Evolutionary conservation across 2,888 invertebrate species (phyloP).

Genomic region (Rotaria socialis): DNA sequence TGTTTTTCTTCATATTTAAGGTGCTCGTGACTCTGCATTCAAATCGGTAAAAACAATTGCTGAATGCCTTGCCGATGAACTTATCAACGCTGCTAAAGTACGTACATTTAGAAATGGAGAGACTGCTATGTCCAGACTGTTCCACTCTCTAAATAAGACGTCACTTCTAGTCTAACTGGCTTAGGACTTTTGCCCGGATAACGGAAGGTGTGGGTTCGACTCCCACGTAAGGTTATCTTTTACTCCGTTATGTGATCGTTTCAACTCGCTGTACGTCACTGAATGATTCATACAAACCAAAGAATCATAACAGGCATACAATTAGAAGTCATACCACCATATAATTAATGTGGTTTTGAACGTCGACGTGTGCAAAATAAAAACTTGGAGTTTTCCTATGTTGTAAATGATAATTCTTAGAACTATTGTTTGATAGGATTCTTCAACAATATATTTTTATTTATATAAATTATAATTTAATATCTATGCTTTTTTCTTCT

Average conservation of each 20-base stretch:
- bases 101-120: slow-evolving; percentile 35
- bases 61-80: slow-evolving; percentile 97
- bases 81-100: slow-evolving; percentile 97
- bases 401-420: neutral
- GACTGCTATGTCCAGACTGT: too few species aligned
- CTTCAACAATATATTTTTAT: neutral
- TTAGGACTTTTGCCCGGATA: too few species aligned
- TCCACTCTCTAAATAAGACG: too few species aligned
- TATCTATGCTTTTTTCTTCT: slow-evolving; percentile 48
- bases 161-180: too few species aligned
- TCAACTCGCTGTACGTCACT: too few species aligned
- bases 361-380: slow-evolving; percentile 29
- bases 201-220: too few species aligned
- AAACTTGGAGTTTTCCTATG: neutral
- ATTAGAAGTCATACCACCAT: neutral
- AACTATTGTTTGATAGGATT: neutral
- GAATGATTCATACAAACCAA: too few species aligned
- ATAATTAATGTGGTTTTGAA: slow-evolving; percentile 38
- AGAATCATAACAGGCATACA: neutral
- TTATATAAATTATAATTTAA: neutral
- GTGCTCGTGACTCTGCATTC: slow-evolving; percentile 94
- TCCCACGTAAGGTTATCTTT: too few species aligned
- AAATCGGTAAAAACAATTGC: slow-evolving; percentile 99
- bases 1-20: neutral
- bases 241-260: too few species aligned